These are phyloP conservation scores for Chrysemys picta DNA, from an alignment of 2,113 vertebrate species.

Conservation along the genomic window DNA sequence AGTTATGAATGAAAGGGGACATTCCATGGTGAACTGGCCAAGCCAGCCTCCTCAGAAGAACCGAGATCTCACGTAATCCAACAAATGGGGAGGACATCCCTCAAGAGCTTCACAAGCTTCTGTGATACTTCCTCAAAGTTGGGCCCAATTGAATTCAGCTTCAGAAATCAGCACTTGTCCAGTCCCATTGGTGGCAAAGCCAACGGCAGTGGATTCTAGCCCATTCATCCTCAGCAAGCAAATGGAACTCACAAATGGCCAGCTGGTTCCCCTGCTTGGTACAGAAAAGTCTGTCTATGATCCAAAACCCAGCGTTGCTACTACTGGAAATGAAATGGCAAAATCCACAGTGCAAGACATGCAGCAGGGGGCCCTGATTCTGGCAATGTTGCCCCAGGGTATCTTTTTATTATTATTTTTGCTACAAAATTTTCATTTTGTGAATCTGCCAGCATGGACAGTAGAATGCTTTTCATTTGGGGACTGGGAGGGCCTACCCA, in stretches of 20 bases:
- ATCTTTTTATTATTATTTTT: neutral
- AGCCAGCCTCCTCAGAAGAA: conserved; percentile 12
- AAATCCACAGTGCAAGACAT: neutral
- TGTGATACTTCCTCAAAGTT: neutral
- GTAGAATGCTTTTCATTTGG: neutral
- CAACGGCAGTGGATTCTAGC: conserved; percentile 45
- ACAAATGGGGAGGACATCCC: conserved; percentile 9
- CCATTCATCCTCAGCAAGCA: neutral
- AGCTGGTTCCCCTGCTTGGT: neutral
- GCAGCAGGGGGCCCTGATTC: neutral
- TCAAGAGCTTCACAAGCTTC: neutral
- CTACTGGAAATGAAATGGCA: neutral
- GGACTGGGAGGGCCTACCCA: neutral
- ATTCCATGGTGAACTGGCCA: neutral
- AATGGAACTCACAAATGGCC: neutral
- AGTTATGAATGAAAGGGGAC: neutral
- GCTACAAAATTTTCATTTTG: neutral
- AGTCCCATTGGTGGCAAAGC: conserved; percentile 38
- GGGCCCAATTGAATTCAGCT: neutral
- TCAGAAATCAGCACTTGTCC: neutral
- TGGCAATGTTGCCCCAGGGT: neutral
- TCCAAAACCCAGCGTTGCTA: neutral
- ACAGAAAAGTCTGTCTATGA: neutral
- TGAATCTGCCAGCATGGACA: neutral
- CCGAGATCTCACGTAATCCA: neutral